Evolutionary conservation across 2,888 invertebrate genomes (phyloP).

Genomic region (Helleia helle): DNA sequence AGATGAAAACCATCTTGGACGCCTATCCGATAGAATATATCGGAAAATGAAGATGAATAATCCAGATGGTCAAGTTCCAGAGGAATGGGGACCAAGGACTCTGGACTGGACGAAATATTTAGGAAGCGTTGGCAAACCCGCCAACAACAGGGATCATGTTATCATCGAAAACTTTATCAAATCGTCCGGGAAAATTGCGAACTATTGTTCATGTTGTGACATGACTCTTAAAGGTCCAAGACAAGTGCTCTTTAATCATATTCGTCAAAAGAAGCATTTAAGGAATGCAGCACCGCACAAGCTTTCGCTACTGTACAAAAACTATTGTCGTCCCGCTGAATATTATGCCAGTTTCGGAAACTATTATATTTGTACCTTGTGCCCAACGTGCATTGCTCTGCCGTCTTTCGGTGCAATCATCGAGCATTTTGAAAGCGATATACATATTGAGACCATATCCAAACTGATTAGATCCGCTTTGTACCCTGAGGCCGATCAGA

Average conservation of each 20-base stretch:
- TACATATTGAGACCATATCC: conserved; percentile 46
- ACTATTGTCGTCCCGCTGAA: conserved; percentile 55
- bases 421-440: conserved; percentile 51
- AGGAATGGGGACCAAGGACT: conserved; percentile 64
- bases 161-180: conserved; percentile 63
- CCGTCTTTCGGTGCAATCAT: conserved; percentile 60
- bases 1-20: conserved; percentile 56
- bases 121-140: conserved; percentile 56
- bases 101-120: conserved; percentile 62
- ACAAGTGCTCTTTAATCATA: conserved; percentile 62
- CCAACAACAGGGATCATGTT: conserved; percentile 52
- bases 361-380: conserved; percentile 53
- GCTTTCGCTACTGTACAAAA: conserved; percentile 48
- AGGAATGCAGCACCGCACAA: conserved; percentile 61
- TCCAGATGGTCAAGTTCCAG: conserved; percentile 48
- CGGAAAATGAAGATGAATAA: conserved; percentile 42
- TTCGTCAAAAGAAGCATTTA: conserved; percentile 63
- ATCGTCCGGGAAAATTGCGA: conserved; percentile 57
- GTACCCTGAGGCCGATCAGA: conserved; percentile 35
- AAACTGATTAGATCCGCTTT: conserved; percentile 46
- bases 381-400: conserved; percentile 45
- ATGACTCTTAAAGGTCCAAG: conserved; percentile 61
- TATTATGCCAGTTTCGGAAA: conserved; percentile 65
- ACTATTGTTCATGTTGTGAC: conserved; percentile 59
- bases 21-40: conserved; percentile 53